Conservation (phyloP, 2,888 invertebrate species). For the Synergus laeviventris region DNA sequence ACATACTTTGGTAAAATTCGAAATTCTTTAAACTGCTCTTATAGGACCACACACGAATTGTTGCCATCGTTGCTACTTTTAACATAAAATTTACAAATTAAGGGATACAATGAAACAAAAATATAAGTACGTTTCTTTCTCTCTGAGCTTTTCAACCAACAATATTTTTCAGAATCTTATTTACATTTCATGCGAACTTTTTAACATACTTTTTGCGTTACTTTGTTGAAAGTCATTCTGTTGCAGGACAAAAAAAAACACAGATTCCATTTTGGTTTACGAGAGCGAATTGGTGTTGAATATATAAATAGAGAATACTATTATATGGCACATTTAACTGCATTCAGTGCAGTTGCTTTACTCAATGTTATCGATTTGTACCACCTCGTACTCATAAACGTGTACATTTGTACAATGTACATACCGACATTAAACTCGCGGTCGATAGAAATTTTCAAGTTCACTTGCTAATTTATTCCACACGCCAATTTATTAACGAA, state of each 20-base stretch:
- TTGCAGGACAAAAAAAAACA: no score
- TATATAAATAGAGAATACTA: neutral
- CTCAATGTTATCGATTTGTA: slow-evolving; percentile 51
- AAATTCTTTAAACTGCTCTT: neutral
- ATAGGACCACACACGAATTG: neutral
- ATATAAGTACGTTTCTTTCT: neutral
- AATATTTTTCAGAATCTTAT: neutral
- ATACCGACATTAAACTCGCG: slow-evolving; percentile 50
- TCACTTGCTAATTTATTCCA: no score
- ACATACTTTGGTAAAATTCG: neutral
- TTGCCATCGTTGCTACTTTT: neutral
- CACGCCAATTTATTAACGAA: neutral
- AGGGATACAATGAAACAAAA: neutral
- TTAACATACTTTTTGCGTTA: neutral
- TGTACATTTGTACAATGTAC: no score
- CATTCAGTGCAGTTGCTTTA: slow-evolving; percentile 30
- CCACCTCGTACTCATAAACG: slow-evolving; percentile 52
- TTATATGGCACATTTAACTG: neutral
- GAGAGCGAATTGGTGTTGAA: neutral
- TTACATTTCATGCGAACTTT: neutral
- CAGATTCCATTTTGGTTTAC: no score
- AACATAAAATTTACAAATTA: neutral
- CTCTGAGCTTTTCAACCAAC: neutral
- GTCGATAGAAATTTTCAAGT: slow-evolving; percentile 50
- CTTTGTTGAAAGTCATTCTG: no score